Evolutionary conservation across 2,888 invertebrate species (phyloP), one percentile per base, ranked within the genome.

Genomic region (Sicus ferrugineus): DNA sequence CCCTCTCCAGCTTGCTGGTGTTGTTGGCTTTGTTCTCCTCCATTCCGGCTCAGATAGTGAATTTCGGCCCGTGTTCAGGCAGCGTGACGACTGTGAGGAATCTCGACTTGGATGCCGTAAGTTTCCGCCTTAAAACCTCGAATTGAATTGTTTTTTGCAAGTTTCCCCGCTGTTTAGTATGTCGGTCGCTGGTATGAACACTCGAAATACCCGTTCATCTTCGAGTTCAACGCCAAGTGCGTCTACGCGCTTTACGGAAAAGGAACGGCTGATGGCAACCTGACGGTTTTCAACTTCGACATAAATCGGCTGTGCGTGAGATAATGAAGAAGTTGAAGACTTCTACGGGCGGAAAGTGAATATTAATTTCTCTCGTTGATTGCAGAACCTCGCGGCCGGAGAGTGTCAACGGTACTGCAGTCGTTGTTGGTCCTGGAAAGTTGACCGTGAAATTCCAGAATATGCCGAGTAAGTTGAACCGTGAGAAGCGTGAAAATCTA

Each of bases 181-280:
- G 77, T 90, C 72, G 93, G 93, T 34, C 89, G 88, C 79, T 93
- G 93, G 93, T 93, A 90, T 79, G 92, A 93, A 83, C 88, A 88
- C 14, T 89, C 91, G 80, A 89, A 90, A 76, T 93, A 92, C 81
- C 92, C 92, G 78, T 89, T 90, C 30, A 76, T 92, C 46, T 91
- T 92, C 80, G 89, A 92, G 82, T 82, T 90, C 16, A 90, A 89
- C 2, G 91, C 91, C 14, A 90, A 89, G 79, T 93, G 93, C 81
- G 89, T 91, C 62, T 89, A 89, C 0, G 90, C 92, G 0, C 87
- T 88, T 72, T 92, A 92, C 82, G n/a, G n/a, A n/a, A 81, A 78
- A 73, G 76, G 73, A 70, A 84, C 77, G 77, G 58, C 71, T 7
- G 70, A 86, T 69, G 85, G 85, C 1, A 79, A 81, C n/a, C 81